A percentile compares a stretch with the other conserved stretches of the same genome.
Conservation (phyloP, 2,888 invertebrate species). For the Lamellibrachia columna region DNA sequence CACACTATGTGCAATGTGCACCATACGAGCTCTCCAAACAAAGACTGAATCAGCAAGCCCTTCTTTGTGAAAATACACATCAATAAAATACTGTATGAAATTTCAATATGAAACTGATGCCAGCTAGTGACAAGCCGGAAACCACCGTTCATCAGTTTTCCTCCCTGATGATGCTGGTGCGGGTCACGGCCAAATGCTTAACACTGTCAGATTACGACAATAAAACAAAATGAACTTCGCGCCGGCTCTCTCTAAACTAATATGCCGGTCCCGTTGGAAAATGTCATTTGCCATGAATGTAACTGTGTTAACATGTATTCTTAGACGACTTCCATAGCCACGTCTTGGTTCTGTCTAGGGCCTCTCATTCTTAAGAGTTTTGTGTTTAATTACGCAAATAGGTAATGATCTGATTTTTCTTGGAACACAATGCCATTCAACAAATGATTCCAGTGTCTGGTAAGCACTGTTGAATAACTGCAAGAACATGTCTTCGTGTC, state of each 20-base stretch:
- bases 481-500: background rate
- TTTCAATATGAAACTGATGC: background rate
- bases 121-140: background rate
- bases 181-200: background rate
- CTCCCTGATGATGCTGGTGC: background rate
- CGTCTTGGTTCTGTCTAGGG: background rate
- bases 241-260: background rate
- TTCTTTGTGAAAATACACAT: background rate
- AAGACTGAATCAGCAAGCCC: background rate
- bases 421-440: background rate
- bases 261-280: background rate
- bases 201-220: constrained; percentile 6
- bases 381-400: no score
- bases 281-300: background rate
- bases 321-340: background rate
- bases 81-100: background rate
- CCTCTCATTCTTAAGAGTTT: background rate
- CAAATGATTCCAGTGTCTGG: background rate
- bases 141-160: background rate
- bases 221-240: background rate
- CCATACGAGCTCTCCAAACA: background rate
- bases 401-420: background rate
- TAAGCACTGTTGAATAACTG: background rate
- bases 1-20: no score
- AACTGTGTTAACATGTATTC: background rate